phyloP scores from a whole-genome alignment of 92 coral and sea anemone species.

The Epizoanthus scotinus region DNA sequence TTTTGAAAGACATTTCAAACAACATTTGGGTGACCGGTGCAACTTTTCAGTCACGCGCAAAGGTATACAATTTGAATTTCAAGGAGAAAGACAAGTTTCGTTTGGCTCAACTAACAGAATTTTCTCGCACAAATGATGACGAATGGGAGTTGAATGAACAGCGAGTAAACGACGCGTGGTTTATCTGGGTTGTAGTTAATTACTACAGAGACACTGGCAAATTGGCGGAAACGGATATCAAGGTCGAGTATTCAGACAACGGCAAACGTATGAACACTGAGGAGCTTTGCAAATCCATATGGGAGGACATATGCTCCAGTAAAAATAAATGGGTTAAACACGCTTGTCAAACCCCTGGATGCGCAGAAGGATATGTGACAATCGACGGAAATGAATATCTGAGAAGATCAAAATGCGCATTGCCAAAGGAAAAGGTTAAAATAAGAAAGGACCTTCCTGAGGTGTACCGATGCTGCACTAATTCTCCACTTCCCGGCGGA shows the following conservation, averaged over 20 bases:
- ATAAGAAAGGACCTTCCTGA: conserved; percentile 26
- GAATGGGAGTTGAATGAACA: conserved; percentile 36
- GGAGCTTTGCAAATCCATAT: conserved; percentile 6
- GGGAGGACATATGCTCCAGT: conserved; percentile 19
- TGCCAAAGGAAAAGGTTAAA: conserved; percentile 37
- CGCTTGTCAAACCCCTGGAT: no score
- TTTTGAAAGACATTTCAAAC: conserved; percentile 37
- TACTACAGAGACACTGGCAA: conserved; percentile 9
- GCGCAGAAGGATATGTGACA: conserved; percentile 45
- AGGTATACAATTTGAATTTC: no score
- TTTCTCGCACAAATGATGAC: conserved; percentile 14
- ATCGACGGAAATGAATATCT: conserved; percentile 45
- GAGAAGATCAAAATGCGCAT: conserved; percentile 43
- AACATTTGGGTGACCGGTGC: conserved; percentile 41
- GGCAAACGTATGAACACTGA: conserved; percentile 12
- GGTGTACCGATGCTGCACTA: conserved; percentile 31
- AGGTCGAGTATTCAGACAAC: background rate
- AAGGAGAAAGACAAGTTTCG: no score
- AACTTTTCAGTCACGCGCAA: no score
- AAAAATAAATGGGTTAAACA: no score
- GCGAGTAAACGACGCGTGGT: conserved; percentile 40
- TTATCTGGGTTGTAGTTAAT: conserved; percentile 37
- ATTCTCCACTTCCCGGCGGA: no score
- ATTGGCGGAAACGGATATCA: background rate
- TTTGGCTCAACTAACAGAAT: conserved; percentile 14